Percentiles rank a stretch among this genome's conserved stretches.
These are phyloP conservation scores for Ichneumoninae sp. DNA, from an alignment of 2,888 invertebrate species.

Conservation along the genomic window DNA sequence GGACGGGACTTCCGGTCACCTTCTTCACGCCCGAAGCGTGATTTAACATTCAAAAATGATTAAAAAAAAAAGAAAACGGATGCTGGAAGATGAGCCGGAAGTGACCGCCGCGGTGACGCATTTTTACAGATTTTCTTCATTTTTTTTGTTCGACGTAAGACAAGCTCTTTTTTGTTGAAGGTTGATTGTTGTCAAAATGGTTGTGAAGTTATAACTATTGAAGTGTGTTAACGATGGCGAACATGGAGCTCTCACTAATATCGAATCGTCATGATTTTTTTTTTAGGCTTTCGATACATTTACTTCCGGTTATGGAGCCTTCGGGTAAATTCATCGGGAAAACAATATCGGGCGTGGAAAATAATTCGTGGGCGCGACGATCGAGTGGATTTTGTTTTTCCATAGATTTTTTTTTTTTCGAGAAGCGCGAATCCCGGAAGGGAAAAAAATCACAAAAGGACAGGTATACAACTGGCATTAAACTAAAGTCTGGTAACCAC, in stretches of 20 bases:
- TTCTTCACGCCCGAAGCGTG: not conserved
- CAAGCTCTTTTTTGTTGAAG: constrained; percentile 80
- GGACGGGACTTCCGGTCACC: constrained; percentile 33
- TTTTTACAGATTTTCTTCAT: constrained; percentile 76
- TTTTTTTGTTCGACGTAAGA: constrained; percentile 72
- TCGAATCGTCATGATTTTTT: not conserved
- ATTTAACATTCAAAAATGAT: constrained; percentile 13
- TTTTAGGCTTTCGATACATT: not conserved
- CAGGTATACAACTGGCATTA: constrained; percentile 83
- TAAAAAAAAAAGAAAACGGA: not conserved
- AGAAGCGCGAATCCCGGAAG: not conserved
- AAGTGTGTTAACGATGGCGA: constrained; percentile 48
- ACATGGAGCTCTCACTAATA: not conserved
- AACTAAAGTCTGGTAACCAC: constrained; percentile 70
- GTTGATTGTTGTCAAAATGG: constrained; percentile 83
- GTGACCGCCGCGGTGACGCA: constrained; percentile 74
- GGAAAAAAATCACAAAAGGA: constrained; percentile 51
- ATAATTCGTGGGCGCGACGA: not conserved
- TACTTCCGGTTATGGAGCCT: constrained; percentile 1
- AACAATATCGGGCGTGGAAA: not conserved
- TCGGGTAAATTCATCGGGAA: constrained; percentile 7
- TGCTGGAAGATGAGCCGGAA: constrained; percentile 59
- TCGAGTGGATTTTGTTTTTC: constrained; percentile 18
- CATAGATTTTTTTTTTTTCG: constrained; percentile 1
- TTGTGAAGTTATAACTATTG: constrained; percentile 80